Evolutionary conservation across 30 jellyfish, hydroid and myxozoan species (phyloP), one percentile per base, ranked within the genome.

Genomic region (Haliclystus octoradiatus): DNA sequence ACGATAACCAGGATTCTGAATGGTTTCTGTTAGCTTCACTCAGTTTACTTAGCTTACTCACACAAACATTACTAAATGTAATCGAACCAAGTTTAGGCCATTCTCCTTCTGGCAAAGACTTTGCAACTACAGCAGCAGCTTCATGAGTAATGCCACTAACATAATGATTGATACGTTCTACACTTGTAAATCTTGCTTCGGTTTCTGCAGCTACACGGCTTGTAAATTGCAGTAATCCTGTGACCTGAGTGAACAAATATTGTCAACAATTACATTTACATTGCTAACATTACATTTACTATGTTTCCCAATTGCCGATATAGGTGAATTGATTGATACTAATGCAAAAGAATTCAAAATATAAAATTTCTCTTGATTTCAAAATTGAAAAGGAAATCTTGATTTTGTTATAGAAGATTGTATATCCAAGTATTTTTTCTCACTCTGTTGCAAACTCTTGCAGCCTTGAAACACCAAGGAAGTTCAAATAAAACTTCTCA

Each of bases 101-200:
- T 2, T 32, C 33, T 26, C 33, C 24, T 72, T 26, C 33, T 62
- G 69, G 0, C 64, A 24, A 34, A 1, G 27, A n/a, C 33, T 31
- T 24, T 51, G 74, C 14, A 26, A 12, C 34, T 70, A 68, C 63
- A 60, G 61, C 24, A 71, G 90, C 33, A 5, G 82, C 95, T 53
- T 84, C 95, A 2, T 65, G 82, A 33, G 66, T 79, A 3, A 75
- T 13, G 26, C 68, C 49, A 29, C 34, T 15, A 14, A 67, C 62
- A 34, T 75, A 84, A 34, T 66, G 80, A 34, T 19, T 66, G 81
- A 84, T 51, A 30, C 95, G 65, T 66, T 84, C 95, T 7, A 76
- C 95, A 49, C 95, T 75, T 28, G 92, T 84, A 53, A 84, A 84
- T 49, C 95, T 22, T 3, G 95, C 92, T 50, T 84, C 95, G 2